These are phyloP conservation scores for Synanthedon formicaeformis DNA, from an alignment of 2,888 invertebrate genomes.

Conservation along the genomic window DNA sequence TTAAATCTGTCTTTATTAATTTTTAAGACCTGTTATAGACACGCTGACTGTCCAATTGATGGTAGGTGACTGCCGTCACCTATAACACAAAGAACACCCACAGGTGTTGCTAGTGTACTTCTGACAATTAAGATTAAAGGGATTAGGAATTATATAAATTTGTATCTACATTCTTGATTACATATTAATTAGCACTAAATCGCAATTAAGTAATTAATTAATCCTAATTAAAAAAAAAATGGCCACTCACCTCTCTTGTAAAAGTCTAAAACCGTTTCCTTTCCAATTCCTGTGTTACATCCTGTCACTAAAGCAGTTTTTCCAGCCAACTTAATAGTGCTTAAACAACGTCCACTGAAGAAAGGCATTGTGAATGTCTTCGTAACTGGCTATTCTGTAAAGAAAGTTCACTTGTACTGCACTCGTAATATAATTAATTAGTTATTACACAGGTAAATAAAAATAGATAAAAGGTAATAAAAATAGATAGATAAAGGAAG, in stretches of 20 bases:
- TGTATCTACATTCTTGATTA: too few relatives aligned
- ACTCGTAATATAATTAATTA: neutral
- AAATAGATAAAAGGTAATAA: neutral
- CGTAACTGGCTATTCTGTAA: neutral
- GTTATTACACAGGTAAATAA: conserved; percentile 1
- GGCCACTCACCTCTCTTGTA: conserved; percentile 47
- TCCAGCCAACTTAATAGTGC: conserved; percentile 68
- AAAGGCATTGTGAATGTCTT: conserved; percentile 34
- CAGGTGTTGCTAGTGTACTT: too few relatives aligned
- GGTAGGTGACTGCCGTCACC: too few relatives aligned
- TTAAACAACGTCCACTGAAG: conserved; percentile 55
- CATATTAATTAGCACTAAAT: neutral
- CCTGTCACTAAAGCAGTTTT: conserved; percentile 69
- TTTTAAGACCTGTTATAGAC: too few relatives aligned
- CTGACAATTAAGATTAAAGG: too few relatives aligned
- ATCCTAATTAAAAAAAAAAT: neutral
- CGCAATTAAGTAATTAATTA: neutral
- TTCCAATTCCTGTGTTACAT: conserved; percentile 59
- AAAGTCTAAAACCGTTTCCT: conserved; percentile 57
- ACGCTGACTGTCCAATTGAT: too few relatives aligned
- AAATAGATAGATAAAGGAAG: neutral
- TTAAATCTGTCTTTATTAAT: too few relatives aligned
- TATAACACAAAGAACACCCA: too few relatives aligned
- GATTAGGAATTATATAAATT: too few relatives aligned
- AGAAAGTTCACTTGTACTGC: neutral